These are phyloP conservation scores for Anolis apletophallus DNA, from an alignment of 2,797 vertebrate species.

Conservation along the genomic window DNA sequence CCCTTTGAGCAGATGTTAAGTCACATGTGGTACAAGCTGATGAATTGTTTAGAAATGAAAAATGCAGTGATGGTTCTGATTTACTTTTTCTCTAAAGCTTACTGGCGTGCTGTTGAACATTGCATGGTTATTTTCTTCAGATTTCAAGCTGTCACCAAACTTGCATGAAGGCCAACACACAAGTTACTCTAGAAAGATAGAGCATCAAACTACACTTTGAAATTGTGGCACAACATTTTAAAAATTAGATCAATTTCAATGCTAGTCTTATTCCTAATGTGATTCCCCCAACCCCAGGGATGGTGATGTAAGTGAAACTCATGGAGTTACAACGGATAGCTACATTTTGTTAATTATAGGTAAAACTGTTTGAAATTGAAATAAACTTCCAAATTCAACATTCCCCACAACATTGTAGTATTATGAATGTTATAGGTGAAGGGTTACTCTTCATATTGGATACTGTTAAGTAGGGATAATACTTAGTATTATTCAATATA, in stretches of 20 bases:
- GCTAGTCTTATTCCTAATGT: neutral
- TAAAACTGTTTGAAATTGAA: slow-evolving; percentile 30
- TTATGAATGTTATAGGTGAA: neutral
- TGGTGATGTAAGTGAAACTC: slow-evolving; percentile 22
- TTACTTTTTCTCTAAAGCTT: slow-evolving; percentile 15
- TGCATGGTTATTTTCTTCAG: slow-evolving; percentile 34
- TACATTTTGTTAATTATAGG: slow-evolving; percentile 34
- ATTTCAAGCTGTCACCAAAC: slow-evolving; percentile 21
- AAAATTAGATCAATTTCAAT: neutral
- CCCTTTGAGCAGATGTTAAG: neutral
- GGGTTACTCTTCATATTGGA: neutral
- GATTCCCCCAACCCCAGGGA: neutral
- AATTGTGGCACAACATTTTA: neutral
- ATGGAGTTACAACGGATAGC: slow-evolving; percentile 32
- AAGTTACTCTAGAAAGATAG: slow-evolving; percentile 4
- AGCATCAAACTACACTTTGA: neutral
- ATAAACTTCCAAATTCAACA: slow-evolving; percentile 40
- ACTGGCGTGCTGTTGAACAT: neutral
- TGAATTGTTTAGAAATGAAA: slow-evolving; percentile 34
- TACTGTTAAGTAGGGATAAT: neutral
- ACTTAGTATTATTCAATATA: neutral
- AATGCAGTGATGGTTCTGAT: slow-evolving; percentile 22
- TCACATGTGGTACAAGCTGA: neutral
- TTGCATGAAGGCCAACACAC: accelerated
- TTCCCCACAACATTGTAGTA: neutral